Evolutionary conservation across 2,113 vertebrate genomes (phyloP), one percentile per base, ranked within the genome.

Genomic region (Ascaphus truei): DNA sequence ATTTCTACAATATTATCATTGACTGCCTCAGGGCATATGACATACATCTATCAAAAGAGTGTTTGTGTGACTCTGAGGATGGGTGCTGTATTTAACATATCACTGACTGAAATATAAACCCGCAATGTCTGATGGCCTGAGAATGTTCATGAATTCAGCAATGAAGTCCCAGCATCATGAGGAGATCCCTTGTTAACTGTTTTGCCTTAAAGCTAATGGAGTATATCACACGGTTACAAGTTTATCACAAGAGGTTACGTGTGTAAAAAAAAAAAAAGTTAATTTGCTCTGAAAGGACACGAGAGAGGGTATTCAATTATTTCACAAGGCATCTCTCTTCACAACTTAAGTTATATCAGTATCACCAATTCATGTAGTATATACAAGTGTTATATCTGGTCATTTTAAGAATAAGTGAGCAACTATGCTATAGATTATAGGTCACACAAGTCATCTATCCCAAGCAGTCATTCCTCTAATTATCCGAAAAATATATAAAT

Each of bases 1-100:
- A 71, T 61, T 71, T 61, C 67, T 71, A 71, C 67, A 71, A 71
- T 71, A 71, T 71, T 71, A 71, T 71, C 67, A 71, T 71, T 71
- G 67, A 71, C 67, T 71, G 67, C 67, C 67, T 71, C 39, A 33
- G 57, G 67, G 57, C 67, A 61, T 71, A 71, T 71, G 67, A 71
- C 67, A 71, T 61, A 61, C 57, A 71, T 71, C 57, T 71, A 71
- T 71, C 67, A 71, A 71, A 69, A 71, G 67, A 51, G 67, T 71
- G 67, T 60, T 61, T 71, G 67, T 71, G 67, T 52, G 57, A 48
- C 66, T 69, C 41, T 47, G 47, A 69, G 56, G 66, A 71, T 71
- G 56, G 67, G 67, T 71, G 56, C 67, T 71, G 45, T 51, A 71
- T 71, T 71, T 71, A 61, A 71, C 67, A 61, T 61, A 61, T 71